phyloP scores from a whole-genome alignment of 2,113 vertebrate genomes.

The Oceanodroma tethys region DNA sequence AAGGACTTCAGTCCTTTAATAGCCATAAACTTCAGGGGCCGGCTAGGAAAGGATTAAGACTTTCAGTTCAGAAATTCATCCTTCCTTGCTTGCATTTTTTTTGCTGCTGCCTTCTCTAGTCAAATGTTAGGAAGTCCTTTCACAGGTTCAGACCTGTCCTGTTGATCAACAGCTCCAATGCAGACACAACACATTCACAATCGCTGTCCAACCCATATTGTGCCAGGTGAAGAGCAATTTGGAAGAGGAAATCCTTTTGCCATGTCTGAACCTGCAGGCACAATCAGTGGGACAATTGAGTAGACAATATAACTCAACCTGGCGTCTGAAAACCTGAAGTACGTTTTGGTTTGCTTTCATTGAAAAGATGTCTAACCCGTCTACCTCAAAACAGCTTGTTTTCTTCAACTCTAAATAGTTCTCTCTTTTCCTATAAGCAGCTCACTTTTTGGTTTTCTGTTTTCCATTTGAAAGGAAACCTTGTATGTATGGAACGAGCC shows the following conservation, averaged over 20 bases:
- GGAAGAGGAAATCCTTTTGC: neutral
- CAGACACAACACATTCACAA: neutral
- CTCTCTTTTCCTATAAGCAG: neutral
- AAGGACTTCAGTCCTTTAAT: neutral
- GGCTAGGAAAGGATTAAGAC: neutral
- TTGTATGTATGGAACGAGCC: conserved; percentile 94
- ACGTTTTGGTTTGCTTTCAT: neutral
- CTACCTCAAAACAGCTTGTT: neutral
- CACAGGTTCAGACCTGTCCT: neutral
- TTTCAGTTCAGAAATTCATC: neutral
- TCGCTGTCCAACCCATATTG: neutral
- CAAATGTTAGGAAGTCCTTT: neutral
- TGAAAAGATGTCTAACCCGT: neutral
- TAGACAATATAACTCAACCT: neutral
- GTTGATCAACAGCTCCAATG: neutral
- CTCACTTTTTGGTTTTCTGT: neutral
- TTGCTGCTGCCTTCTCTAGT: neutral
- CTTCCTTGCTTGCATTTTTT: neutral
- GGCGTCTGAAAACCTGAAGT: neutral
- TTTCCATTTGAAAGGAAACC: conserved; percentile 77
- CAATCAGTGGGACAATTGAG: neutral
- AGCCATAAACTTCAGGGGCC: neutral
- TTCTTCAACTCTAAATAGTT: neutral
- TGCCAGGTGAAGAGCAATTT: neutral
- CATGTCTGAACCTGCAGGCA: neutral